Conservation (phyloP, 2,888 invertebrate genomes). For the Lampropteryx suffumata region DNA sequence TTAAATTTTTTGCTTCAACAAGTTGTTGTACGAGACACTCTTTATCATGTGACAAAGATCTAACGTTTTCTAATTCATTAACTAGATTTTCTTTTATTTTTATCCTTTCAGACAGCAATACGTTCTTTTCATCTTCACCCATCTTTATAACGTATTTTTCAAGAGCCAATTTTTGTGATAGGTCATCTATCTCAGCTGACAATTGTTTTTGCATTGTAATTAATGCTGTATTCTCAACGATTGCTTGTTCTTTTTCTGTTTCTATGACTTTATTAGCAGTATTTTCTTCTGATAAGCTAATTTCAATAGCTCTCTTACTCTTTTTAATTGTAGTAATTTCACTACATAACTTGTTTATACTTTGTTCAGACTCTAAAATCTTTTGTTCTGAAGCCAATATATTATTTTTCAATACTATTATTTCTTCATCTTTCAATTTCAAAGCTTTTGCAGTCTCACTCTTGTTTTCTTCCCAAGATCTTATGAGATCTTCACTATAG, state of each 20-base stretch:
- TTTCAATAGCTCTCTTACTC: conserved; percentile 27
- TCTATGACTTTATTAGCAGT: conserved; percentile 21
- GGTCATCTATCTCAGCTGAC: conserved; percentile 6
- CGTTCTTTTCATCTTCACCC: conserved; percentile 34
- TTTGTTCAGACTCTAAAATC: conserved; percentile 14
- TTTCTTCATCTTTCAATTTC: conserved; percentile 18
- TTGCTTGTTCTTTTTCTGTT: conserved; percentile 26
- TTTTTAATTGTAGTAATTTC: conserved; percentile 27
- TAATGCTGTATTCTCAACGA: conserved; percentile 13
- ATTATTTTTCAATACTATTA: conserved; percentile 1
- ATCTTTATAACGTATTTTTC: conserved; percentile 41
- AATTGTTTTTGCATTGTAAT: conserved; percentile 19
- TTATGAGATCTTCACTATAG: conserved; percentile 19
- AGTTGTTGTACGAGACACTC: conserved; percentile 50
- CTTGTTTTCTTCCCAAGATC: conserved; percentile 28
- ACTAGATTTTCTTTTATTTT: conserved; percentile 30
- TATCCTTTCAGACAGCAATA: conserved; percentile 28
- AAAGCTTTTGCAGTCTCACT: neutral
- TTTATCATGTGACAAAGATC: conserved; percentile 38
- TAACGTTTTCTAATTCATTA: conserved; percentile 33
- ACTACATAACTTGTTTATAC: conserved; percentile 18
- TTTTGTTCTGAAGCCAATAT: conserved; percentile 11
- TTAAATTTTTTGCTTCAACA: conserved; percentile 46
- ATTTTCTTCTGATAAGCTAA: conserved; percentile 24
- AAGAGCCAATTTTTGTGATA: conserved; percentile 28